A percentile compares a stretch with the other conserved stretches of the same genome.
Conservation (phyloP, 1,140 invertebrate genomes). For the Tribolium madens region DNA sequence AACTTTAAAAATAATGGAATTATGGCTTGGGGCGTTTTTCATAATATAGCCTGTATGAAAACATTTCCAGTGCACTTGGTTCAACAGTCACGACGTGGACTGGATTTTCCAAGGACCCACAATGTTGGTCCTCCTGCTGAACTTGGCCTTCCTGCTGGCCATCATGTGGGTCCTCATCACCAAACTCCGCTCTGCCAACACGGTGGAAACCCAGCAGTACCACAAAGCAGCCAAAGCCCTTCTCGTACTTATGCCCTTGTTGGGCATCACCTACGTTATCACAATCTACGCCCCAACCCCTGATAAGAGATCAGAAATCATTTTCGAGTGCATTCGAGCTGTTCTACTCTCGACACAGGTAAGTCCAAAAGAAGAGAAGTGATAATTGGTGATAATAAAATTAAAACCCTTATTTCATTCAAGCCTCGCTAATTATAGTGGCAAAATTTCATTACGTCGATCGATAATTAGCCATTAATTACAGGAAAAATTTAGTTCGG, state of each 20-base stretch:
- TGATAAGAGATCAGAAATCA: slow-evolving; percentile 64
- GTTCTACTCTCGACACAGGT: slow-evolving; percentile 86
- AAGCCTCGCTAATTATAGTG: slow-evolving; percentile 21
- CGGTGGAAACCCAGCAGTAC: slow-evolving; percentile 88
- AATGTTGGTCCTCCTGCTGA: slow-evolving; percentile 79
- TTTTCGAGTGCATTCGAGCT: slow-evolving; percentile 79
- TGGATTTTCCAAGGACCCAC: slow-evolving; percentile 86
- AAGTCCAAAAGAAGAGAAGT: slow-evolving; percentile 36
- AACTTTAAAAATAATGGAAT: no score
- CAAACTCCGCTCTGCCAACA: slow-evolving; percentile 88
- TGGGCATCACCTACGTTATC: slow-evolving; percentile 88
- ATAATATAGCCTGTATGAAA: no score
- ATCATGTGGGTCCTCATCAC: slow-evolving; percentile 96
- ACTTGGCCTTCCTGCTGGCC: slow-evolving; percentile 86
- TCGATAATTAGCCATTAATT: slow-evolving; percentile 16
- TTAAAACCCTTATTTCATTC: slow-evolving; percentile 21
- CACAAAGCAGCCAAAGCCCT: slow-evolving; percentile 90
- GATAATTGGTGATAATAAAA: slow-evolving; percentile 30
- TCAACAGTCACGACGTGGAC: slow-evolving; percentile 74
- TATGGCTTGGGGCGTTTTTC: no score
- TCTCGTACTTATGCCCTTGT: slow-evolving; percentile 86
- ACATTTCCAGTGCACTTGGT: slow-evolving; percentile 41
- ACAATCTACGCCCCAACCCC: slow-evolving; percentile 80
- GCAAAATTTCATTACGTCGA: slow-evolving; percentile 21
- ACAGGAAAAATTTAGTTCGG: neutral